Percentiles rank a stretch among this genome's conserved stretches.
phyloP scores from a whole-genome alignment of 2,113 vertebrate species.

The Nycticryphes semicollaris region DNA sequence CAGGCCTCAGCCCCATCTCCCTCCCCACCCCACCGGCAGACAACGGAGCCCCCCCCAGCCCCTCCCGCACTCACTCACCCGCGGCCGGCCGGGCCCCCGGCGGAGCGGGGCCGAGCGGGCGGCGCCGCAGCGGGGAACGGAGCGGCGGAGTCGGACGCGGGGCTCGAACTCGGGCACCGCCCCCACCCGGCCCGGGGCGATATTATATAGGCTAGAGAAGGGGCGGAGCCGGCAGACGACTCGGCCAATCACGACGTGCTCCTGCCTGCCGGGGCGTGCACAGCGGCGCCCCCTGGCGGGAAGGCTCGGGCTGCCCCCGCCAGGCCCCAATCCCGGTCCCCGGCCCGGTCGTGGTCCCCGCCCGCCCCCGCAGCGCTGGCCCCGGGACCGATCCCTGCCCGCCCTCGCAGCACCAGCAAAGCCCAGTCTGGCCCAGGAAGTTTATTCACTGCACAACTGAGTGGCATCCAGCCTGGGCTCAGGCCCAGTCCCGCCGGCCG shows the following conservation, averaged over 20 bases:
- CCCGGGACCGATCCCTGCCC: not conserved
- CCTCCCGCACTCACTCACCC: not conserved
- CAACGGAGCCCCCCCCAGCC: too few relatives aligned
- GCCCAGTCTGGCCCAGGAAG: too few relatives aligned
- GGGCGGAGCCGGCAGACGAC: not conserved
- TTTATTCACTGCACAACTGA: not conserved
- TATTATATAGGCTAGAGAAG: not conserved
- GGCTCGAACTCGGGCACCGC: not conserved
- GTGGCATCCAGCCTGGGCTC: not conserved
- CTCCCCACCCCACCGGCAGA: not conserved
- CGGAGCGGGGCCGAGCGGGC: not conserved
- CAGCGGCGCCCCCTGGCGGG: not conserved
- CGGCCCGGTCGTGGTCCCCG: too few relatives aligned
- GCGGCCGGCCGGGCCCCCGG: not conserved
- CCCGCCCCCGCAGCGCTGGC: not conserved
- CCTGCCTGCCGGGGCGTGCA: not conserved
- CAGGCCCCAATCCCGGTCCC: too few relatives aligned
- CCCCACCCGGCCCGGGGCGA: not conserved
- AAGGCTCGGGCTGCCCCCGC: not conserved
- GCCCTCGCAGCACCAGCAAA: not conserved
- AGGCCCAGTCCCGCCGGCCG: constrained; percentile 46
- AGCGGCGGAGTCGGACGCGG: fast-evolving
- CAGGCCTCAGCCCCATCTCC: not conserved
- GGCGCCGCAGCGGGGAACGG: not conserved
- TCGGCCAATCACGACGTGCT: not conserved